Conservation (phyloP, 2,113 vertebrate species). For the Poeciliopsis prolifica region DNA sequence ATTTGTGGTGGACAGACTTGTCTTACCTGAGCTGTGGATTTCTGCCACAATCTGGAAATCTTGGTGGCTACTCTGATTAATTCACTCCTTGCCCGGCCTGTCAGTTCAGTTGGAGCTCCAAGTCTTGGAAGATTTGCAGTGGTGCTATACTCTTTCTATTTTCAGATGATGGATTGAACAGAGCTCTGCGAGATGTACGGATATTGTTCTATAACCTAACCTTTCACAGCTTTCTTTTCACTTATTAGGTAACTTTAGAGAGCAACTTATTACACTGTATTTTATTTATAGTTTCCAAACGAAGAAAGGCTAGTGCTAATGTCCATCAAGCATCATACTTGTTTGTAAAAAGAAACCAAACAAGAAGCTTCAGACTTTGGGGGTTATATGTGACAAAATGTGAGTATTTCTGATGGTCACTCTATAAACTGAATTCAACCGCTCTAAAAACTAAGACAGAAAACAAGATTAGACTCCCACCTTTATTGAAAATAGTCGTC, state of each 20-base stretch:
- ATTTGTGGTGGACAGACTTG: neutral
- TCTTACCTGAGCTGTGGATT: neutral
- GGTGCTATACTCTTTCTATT: neutral
- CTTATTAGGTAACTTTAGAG: no score
- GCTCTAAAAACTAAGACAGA: rapidly evolving
- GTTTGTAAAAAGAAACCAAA: no score
- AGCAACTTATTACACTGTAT: neutral
- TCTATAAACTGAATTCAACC: neutral
- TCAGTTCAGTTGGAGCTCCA: neutral
- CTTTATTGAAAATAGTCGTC: conserved; percentile 74
- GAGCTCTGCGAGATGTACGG: neutral
- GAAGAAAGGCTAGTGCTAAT: no score
- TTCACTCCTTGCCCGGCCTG: neutral
- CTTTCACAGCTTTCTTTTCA: neutral
- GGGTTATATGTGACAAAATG: no score
- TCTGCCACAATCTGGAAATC: neutral
- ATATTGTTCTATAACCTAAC: neutral
- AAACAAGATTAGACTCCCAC: conserved; percentile 46
- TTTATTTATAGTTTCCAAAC: neutral
- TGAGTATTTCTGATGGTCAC: neutral
- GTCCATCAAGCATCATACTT: no score
- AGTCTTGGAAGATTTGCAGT: neutral
- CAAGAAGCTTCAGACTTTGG: no score
- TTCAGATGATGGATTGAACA: neutral
- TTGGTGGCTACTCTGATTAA: neutral